Evolutionary conservation across 2,797 vertebrate species (phyloP), one percentile per base, ranked within the genome.

Genomic region (Falco rusticolus): DNA sequence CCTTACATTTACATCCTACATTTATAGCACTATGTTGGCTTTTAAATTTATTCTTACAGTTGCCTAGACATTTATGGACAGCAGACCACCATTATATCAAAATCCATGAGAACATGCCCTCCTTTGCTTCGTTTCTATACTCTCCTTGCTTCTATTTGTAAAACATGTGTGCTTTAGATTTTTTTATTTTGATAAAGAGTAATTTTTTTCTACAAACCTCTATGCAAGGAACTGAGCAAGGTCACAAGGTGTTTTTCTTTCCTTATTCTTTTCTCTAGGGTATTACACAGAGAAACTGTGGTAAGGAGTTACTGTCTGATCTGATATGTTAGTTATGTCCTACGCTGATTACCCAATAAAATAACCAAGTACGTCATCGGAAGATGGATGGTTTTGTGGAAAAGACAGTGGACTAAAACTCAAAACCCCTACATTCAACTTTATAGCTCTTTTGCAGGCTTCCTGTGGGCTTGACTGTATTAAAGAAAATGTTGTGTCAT

Each of bases 11-110:
- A 80, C 87, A 86, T 92, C 16, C 60, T 84, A 78, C 74, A 71
- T 94, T 96, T 95, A 94, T 51, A 95, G 56, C 21, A 56, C 81
- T 81, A 16, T 51, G 50, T 59, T 81, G 78, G 43, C 45, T 93
- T 95, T 93, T 93, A 92, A 94, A 94, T 96, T 91, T 96, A 81
- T 94, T 91, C 83, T 68, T 77, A 25, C 94, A 88, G 50, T 84
- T 89, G 21, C 63, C 83, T 78, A 65, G 72, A 69, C 20, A 25
- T 94, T 95, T 80, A 84, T 57, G 69, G 81, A 76, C 56, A 74
- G 50, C 86, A 90, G 41, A 83, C 51, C 48, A 54, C 26, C 41
- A 31, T 84, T 91, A 51, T 25, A 92, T 63, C 34, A 94, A 96
- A 86, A 90, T 80, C 84, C 13, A 78, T 84, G 61, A 66, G 50